Base-by-base conservation (phyloP, 2,888 invertebrate species). In the Doris montereyensis region DNA sequence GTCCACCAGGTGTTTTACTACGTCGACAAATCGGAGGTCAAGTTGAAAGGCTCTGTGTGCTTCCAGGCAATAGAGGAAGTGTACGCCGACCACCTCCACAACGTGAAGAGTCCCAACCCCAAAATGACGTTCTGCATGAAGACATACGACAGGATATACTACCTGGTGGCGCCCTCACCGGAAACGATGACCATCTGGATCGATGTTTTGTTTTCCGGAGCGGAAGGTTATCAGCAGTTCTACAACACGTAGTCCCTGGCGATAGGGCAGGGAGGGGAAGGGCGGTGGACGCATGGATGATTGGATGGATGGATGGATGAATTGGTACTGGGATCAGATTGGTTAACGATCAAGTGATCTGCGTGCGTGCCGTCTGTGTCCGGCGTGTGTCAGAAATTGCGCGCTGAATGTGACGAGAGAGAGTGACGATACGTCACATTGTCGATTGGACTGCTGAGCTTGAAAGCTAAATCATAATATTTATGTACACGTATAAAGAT, bases 171-270 rank as follows among this genome's bases (percentile, higher is more conserved):
- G 8, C 97, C 97, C 0, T 96, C 96, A 0, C 95, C 97, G 5
- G 97, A 97, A 90, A 96, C 97, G 0, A 97, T 98, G 93, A 93
- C 98, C 84, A 96, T 98, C 87, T 98, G 98, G 98, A 97, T 98
- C 77, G 98, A 98, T 92, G 96, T 97, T 5, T 94, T 97, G 74
- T 97, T 97, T 92, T 97, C 97, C 0, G 97, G 97, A 10, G 97
- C 97, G 1, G 97, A 97, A 90, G 97, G 96, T 0, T 97, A 97
- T 90, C 94, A 94, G 87, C 94, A 94, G 90, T 95, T 94, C 74
- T 80, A 78, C 58, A 67, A 76, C 2, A 78, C 78, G 74, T 73
- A 74, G 70, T 5, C 17, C 24, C 17, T 41, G 52, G 17, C 17
- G 52, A 10, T n/a, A n/a, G n/a, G n/a, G n/a, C n/a, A n/a, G n/a